Percentiles rank a stretch among this genome's conserved stretches.
phyloP scores from a whole-genome alignment of 2,888 invertebrate species.

The Nephrocerus scutellatus region DNA sequence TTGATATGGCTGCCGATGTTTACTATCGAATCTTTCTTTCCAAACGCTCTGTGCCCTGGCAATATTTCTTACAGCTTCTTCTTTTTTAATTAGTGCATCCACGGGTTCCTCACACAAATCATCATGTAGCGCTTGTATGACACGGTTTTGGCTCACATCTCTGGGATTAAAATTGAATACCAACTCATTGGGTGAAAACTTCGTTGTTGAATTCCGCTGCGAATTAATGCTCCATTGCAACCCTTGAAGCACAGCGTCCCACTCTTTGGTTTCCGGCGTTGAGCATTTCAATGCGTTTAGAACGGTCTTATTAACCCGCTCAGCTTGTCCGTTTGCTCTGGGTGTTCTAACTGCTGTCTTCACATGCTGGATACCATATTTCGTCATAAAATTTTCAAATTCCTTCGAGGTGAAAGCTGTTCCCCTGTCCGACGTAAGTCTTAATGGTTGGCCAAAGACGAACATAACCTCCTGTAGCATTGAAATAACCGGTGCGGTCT shows the following conservation, averaged over 20 bases:
- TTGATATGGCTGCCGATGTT: conserved; percentile 6
- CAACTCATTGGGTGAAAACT: conserved; percentile 9
- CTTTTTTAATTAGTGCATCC: too few species aligned
- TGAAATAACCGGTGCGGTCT: conserved; percentile 8
- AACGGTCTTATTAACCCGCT: conserved; percentile 3
- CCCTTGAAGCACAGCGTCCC: conserved; percentile 5
- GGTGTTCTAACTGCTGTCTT: conserved; percentile 4
- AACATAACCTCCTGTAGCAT: conserved; percentile 10
- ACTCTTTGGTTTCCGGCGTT: conserved; percentile 4
- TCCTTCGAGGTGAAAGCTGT: conserved; percentile 11
- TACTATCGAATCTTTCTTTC: conserved; percentile 14
- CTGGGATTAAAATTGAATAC: conserved; percentile 7
- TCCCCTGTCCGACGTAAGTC: conserved; percentile 7
- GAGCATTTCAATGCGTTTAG: conserved; percentile 10
- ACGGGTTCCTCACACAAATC: too few species aligned
- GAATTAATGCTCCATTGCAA: conserved; percentile 13
- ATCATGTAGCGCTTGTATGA: too few species aligned
- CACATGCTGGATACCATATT: conserved; percentile 6
- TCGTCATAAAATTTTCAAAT: conserved; percentile 5
- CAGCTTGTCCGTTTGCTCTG: conserved; percentile 6
- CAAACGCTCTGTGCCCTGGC: too few species aligned
- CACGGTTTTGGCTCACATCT: conserved; percentile 10
- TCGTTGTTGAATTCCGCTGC: conserved; percentile 7
- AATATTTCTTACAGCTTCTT: too few species aligned
- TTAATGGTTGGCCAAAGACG: conserved; percentile 8